These are phyloP conservation scores for Tragulus kanchil DNA, from an alignment of 2,113 vertebrate species.

Conservation along the genomic window DNA sequence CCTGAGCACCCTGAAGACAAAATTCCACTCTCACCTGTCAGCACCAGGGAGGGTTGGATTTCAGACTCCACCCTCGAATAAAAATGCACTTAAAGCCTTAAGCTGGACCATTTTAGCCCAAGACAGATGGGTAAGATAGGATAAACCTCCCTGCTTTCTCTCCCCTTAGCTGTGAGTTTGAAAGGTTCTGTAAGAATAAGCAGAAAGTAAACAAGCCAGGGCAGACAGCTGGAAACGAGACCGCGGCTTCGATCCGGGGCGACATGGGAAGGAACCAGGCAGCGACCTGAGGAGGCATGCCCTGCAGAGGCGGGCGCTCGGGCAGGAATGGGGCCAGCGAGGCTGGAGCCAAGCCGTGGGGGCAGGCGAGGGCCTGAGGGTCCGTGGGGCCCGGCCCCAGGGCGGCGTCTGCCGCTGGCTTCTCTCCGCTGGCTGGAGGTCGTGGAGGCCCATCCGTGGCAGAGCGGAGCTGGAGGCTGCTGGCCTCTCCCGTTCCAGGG, in stretches of 20 bases:
- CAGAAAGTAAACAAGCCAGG: not conserved
- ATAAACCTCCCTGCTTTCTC: not conserved
- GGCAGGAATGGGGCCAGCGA: not conserved
- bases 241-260: too few species aligned
- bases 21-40: not conserved
- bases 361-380: not conserved
- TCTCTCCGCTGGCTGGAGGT: not conserved
- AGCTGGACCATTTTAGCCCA: not conserved
- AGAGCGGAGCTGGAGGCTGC: not conserved
- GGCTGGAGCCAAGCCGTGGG: not conserved
- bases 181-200: not conserved
- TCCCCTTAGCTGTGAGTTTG: not conserved
- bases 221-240: not conserved
- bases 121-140: not conserved
- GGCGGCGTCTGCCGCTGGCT: not conserved
- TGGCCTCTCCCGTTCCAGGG: not conserved
- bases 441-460: not conserved
- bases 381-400: not conserved
- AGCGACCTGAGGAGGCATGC: not conserved
- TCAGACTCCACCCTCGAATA: not conserved
- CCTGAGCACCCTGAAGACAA: not conserved
- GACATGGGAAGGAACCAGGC: not conserved
- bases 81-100: not conserved
- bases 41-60: not conserved
- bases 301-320: not conserved